These are phyloP conservation scores for Tridacna crocea DNA, from an alignment of 2,888 invertebrate species.

Conservation along the genomic window DNA sequence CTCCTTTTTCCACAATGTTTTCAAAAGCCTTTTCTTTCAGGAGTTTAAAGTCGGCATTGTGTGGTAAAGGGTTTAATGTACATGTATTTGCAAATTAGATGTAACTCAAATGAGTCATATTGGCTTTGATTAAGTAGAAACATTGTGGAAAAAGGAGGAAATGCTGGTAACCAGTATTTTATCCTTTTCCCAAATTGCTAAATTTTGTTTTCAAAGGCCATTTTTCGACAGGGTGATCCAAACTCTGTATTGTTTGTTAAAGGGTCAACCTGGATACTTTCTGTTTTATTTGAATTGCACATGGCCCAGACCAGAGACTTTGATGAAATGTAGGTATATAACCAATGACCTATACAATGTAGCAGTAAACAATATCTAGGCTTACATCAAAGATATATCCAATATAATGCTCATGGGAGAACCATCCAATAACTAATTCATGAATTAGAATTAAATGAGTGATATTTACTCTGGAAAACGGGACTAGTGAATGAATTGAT, in stretches of 20 bases:
- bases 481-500: background rate
- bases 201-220: background rate
- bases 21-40: too few species aligned
- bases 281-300: too few species aligned
- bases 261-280: background rate
- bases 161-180: background rate
- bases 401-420: background rate
- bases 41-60: too few species aligned
- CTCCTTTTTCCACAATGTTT: too few species aligned
- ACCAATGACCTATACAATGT: too few species aligned
- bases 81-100: too few species aligned
- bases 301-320: too few species aligned
- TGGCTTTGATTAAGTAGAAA: too few species aligned
- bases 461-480: background rate
- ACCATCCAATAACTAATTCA: background rate
- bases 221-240: background rate
- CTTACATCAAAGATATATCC: background rate
- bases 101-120: too few species aligned
- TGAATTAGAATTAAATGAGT: slow-evolving; percentile 5
- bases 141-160: background rate
- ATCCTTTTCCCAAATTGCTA: background rate
- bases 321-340: too few species aligned
- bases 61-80: too few species aligned
- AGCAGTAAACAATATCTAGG: background rate
- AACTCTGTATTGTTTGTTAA: background rate